Evolutionary conservation across 2,113 vertebrate species (phyloP).

Genomic region (Cebus imitator): DNA sequence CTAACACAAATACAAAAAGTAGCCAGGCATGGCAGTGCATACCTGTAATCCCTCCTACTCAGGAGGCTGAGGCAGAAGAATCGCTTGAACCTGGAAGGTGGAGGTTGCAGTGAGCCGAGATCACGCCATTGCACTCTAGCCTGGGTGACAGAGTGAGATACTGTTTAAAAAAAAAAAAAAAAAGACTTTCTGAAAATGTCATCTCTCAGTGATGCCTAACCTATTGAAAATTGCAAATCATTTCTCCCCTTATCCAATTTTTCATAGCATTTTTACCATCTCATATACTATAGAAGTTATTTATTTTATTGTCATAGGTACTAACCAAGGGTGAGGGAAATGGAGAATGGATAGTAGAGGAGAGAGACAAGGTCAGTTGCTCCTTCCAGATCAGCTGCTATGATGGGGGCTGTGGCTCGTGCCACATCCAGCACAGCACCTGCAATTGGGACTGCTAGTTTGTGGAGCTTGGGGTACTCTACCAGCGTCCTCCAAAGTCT

Average conservation of each 20-base stretch:
- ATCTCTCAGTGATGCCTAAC: not conserved
- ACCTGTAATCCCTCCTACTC: too few relatives aligned
- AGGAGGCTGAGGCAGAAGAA: too few relatives aligned
- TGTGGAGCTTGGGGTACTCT: not conserved
- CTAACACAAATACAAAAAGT: too few relatives aligned
- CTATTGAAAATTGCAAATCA: not conserved
- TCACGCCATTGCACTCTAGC: too few relatives aligned
- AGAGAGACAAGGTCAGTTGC: not conserved
- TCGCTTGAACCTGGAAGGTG: too few relatives aligned
- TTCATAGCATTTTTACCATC: not conserved
- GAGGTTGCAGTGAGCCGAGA: too few relatives aligned
- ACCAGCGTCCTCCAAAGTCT: not conserved
- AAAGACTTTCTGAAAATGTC: not conserved
- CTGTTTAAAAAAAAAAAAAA: too few relatives aligned
- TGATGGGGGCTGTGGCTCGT: accelerated
- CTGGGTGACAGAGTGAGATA: too few relatives aligned
- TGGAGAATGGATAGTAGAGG: not conserved
- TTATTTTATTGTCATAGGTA: not conserved
- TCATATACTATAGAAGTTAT: not conserved
- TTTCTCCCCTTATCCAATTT: not conserved
- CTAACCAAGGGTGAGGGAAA: not conserved
- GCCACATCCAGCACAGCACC: not conserved
- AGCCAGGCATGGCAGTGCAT: too few relatives aligned
- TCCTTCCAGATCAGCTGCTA: not conserved
- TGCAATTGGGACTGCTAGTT: not conserved